Evolutionary conservation across 2,113 vertebrate genomes (phyloP).

Genomic region (Centropus unirufus): DNA sequence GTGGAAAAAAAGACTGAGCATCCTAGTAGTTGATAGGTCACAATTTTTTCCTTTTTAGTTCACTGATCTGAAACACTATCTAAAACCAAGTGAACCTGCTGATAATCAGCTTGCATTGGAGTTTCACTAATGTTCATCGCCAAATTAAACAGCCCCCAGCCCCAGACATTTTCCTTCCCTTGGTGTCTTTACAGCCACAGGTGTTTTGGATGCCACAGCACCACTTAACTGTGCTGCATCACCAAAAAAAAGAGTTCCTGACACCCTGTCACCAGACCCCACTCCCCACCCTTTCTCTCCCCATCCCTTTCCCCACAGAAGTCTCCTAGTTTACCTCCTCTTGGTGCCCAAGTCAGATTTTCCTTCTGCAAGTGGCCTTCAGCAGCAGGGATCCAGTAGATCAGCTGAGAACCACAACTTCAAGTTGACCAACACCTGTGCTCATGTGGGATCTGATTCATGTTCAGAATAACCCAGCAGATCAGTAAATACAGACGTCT

Average conservation of each 20-base stretch:
- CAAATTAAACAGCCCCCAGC: neutral
- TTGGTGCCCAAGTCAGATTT: neutral
- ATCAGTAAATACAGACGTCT: neutral
- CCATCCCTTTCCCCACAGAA: neutral
- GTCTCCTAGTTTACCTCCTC: neutral
- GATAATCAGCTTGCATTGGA: neutral
- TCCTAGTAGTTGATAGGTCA: neutral
- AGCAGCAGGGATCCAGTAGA: neutral
- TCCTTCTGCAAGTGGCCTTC: neutral
- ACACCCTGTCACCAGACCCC: neutral
- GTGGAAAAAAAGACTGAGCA: rapidly evolving
- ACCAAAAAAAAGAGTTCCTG: neutral
- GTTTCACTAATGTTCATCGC: rapidly evolving
- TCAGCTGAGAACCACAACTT: neutral
- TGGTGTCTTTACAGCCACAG: neutral
- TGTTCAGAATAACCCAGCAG: neutral
- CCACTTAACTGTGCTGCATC: neutral
- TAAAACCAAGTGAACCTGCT: neutral
- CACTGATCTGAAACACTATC: neutral
- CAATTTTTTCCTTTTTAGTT: neutral
- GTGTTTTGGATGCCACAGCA: neutral
- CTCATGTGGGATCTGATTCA: neutral
- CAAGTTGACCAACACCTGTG: neutral
- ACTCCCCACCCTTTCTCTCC: neutral
- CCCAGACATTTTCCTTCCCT: neutral